A percentile compares a stretch with the other conserved stretches of the same genome.
Conservation (phyloP, 2,113 vertebrate genomes). For the Mus pahari region DNA sequence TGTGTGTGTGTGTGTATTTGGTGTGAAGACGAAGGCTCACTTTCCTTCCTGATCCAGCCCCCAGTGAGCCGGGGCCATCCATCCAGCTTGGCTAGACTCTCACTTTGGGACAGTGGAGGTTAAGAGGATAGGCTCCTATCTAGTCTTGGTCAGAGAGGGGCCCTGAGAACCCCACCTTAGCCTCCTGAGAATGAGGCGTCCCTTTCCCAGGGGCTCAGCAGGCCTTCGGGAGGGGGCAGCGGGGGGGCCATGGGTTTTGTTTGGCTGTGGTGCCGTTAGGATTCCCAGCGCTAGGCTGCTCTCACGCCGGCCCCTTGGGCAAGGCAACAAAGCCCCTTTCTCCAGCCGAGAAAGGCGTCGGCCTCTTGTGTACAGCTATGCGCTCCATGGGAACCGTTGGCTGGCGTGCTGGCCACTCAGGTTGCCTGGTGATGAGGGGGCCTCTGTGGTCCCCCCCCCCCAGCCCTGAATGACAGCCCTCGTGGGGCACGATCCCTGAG, state of each 20-base stretch:
- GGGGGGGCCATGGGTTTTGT: conserved; percentile 78
- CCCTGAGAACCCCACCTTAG: conserved; percentile 59
- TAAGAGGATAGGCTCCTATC: not conserved
- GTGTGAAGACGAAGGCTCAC: not conserved
- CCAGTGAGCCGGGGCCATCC: not conserved
- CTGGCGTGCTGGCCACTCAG: conserved; percentile 90
- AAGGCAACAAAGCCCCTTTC: conserved; percentile 98
- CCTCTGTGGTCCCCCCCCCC: conserved; percentile 67
- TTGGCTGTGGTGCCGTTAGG: conserved; percentile 89
- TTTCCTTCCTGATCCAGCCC: not conserved
- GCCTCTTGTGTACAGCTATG: conserved; percentile 91
- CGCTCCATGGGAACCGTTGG: conserved; percentile 93
- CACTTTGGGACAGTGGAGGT: not conserved
- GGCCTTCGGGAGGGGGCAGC: conserved; percentile 50
- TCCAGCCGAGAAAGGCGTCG: conserved; percentile 90
- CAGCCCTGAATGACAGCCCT: conserved; percentile 83
- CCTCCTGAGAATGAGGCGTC: conserved; percentile 83
- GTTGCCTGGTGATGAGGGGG: conserved; percentile 90
- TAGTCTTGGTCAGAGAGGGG: not conserved
- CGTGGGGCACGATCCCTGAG: conserved; percentile 63
- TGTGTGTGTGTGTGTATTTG: not conserved
- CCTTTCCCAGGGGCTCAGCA: conserved; percentile 79
- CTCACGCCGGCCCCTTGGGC: conserved; percentile 94
- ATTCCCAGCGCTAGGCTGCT: conserved; percentile 91
- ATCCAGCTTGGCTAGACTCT: not conserved